phyloP scores from a whole-genome alignment of 64 coral and sea anemone genomes.

The Cladopsammia gracilis region DNA sequence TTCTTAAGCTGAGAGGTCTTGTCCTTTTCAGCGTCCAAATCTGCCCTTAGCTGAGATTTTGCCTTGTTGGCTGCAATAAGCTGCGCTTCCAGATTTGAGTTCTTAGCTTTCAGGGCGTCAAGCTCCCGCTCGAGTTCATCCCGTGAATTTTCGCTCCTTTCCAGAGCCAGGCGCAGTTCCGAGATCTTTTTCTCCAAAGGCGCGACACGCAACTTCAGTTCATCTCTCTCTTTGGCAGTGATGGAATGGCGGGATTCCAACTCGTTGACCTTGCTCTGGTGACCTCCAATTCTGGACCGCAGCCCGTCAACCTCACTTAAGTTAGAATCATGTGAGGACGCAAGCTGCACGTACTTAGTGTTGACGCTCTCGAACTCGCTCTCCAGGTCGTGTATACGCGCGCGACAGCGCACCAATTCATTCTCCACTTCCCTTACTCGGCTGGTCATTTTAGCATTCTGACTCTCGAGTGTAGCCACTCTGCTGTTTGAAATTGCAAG shows the following conservation, averaged over 20 bases:
- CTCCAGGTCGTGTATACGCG: constrained; percentile 77
- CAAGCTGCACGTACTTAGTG: constrained; percentile 62
- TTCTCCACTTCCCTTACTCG: constrained; percentile 79
- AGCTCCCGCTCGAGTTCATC: constrained; percentile 84
- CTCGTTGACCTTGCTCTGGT: constrained; percentile 85
- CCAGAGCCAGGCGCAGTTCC: constrained; percentile 80
- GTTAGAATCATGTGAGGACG: constrained; percentile 77
- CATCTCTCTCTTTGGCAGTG: constrained; percentile 91
- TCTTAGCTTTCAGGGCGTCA: constrained; percentile 77
- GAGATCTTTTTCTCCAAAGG: constrained; percentile 89
- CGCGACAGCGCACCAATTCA: constrained; percentile 71
- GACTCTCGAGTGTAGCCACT: constrained; percentile 64
- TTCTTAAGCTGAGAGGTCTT: constrained; percentile 82
- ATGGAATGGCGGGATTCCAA: constrained; percentile 87
- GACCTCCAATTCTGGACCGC: constrained; percentile 70
- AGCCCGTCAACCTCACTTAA: constrained; percentile 86
- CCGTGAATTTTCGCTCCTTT: constrained; percentile 86
- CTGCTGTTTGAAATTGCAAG: constrained; percentile 68
- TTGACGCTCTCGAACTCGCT: constrained; percentile 68
- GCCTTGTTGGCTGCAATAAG: constrained; percentile 82
- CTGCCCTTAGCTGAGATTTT: constrained; percentile 80
- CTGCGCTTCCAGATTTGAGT: constrained; percentile 87
- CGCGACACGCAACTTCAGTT: constrained; percentile 76
- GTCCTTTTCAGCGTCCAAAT: constrained; percentile 90
- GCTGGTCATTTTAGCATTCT: constrained; percentile 52